Evolutionary conservation across 2,113 vertebrate genomes (phyloP).

Genomic region (Hystrix brachyura): DNA sequence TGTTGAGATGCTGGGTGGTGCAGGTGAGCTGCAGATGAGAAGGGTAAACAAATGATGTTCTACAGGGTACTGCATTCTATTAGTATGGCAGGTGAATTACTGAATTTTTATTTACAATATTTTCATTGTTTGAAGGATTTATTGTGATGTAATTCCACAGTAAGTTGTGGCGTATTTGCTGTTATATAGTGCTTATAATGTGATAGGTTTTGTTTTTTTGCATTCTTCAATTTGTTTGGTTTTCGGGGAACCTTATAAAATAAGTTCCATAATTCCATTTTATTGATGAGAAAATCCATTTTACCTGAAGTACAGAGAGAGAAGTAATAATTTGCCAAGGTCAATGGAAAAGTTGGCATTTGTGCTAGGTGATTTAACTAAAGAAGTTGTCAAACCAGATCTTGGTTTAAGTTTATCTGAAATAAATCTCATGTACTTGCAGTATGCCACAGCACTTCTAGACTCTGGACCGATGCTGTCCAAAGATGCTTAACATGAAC

Average conservation of each 20-base stretch:
- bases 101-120: not conserved
- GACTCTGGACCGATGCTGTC: not conserved
- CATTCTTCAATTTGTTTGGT: constrained; percentile 46
- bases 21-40: not conserved
- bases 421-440: not conserved
- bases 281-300: constrained; percentile 43
- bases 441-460: not conserved
- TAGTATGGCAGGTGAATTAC: not conserved
- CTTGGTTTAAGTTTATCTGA: constrained; percentile 5
- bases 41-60: not conserved
- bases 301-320: constrained; percentile 21
- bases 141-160: not conserved
- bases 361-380: constrained; percentile 9
- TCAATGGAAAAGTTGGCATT: constrained; percentile 31
- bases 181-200: not conserved
- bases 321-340: not conserved
- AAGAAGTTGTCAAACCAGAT: constrained; percentile 34
- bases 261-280: constrained; percentile 34
- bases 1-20: not conserved
- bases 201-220: not conserved
- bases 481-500: not conserved
- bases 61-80: not conserved
- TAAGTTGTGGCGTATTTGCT: not conserved
- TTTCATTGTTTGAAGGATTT: not conserved
- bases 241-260: constrained; percentile 29